Conservation (phyloP, 2,888 invertebrate genomes). For the Andrena chrysosceles region DNA sequence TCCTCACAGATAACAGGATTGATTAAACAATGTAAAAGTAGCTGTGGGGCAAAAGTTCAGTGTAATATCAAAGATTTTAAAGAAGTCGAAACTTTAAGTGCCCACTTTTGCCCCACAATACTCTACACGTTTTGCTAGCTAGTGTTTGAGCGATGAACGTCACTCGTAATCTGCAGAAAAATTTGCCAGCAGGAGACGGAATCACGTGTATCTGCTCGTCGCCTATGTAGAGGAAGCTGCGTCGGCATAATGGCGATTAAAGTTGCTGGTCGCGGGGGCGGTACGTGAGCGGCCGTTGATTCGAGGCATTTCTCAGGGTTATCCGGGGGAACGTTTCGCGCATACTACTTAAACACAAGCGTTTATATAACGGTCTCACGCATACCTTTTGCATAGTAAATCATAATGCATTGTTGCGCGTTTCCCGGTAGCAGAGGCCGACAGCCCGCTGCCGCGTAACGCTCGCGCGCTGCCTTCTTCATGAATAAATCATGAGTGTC, state of each 20-base stretch:
- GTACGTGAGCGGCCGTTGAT: conserved; percentile 51
- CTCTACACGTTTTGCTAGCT: background rate
- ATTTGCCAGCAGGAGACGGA: background rate
- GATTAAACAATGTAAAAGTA: too few species aligned
- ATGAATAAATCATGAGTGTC: conserved; percentile 74
- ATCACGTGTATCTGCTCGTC: background rate
- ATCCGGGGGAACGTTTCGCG: conserved; percentile 50
- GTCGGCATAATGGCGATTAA: conserved; percentile 52
- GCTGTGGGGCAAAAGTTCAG: too few species aligned
- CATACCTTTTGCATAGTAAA: conserved; percentile 68
- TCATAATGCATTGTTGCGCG: conserved; percentile 71
- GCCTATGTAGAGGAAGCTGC: conserved; percentile 4
- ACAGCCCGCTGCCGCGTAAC: conserved; percentile 4
- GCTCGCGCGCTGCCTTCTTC: conserved; percentile 54
- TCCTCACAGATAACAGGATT: too few species aligned
- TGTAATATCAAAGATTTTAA: too few species aligned
- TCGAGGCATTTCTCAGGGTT: conserved; percentile 55
- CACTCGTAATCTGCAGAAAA: background rate
- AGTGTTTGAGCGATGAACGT: background rate
- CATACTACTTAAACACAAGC: conserved; percentile 66
- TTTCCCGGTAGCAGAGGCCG: conserved; percentile 22
- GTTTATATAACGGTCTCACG: conserved; percentile 66
- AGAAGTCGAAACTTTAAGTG: too few species aligned
- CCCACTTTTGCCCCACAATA: too few species aligned
- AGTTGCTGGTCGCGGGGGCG: background rate